Conservation (phyloP, 1,140 invertebrate genomes). For the Acromyrmex charruanus region DNA sequence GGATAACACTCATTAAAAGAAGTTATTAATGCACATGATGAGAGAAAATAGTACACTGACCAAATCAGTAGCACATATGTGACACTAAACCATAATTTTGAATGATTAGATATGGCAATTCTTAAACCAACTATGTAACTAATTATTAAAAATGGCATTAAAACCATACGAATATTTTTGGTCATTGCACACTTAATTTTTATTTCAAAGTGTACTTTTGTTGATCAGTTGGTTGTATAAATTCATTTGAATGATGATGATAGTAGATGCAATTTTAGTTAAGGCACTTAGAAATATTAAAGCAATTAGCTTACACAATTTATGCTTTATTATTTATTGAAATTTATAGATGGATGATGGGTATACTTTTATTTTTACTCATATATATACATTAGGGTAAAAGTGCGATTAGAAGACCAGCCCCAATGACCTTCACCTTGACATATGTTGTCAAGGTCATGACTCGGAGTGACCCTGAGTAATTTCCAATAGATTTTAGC, state of each 20-base stretch:
- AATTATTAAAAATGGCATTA: constrained; percentile 7
- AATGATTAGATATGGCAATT: too few relatives aligned
- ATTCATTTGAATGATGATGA: not conserved
- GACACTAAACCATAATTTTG: not conserved
- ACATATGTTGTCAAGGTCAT: too few relatives aligned
- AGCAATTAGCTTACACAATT: not conserved
- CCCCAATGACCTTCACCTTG: too few relatives aligned
- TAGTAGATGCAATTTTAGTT: not conserved
- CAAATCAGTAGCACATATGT: not conserved
- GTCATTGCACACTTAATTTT: not conserved
- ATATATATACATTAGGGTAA: too few relatives aligned
- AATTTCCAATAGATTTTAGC: too few relatives aligned
- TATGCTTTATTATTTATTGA: not conserved
- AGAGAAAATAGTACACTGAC: not conserved
- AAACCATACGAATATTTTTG: not conserved
- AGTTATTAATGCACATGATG: not conserved
- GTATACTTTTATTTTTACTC: too few relatives aligned
- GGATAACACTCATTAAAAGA: not conserved
- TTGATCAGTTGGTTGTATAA: not conserved
- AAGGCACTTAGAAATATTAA: not conserved
- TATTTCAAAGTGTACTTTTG: not conserved
- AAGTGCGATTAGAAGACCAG: too few relatives aligned
- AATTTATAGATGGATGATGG: not conserved
- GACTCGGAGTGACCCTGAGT: too few relatives aligned
- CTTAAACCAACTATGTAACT: not conserved